Evolutionary conservation across 2,888 invertebrate species (phyloP).

Genomic region (Drosophila macrospina): DNA sequence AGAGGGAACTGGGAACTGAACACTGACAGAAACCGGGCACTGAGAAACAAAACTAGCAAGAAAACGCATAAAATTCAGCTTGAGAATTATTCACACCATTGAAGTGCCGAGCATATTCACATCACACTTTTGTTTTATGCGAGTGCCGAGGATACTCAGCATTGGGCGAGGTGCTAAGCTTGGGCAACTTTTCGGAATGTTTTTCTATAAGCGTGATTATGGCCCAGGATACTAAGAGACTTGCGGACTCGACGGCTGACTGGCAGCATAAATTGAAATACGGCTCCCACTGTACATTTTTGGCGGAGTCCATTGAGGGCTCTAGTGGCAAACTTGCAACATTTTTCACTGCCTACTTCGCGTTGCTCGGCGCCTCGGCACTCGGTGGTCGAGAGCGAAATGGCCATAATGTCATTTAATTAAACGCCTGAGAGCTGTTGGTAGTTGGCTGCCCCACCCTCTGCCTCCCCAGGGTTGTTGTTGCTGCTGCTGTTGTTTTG

Average conservation of each 20-base stretch:
- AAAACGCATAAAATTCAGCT: slow-evolving; percentile 14
- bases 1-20: slow-evolving; percentile 5
- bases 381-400: slow-evolving; percentile 51
- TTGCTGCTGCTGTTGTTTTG: slow-evolving; percentile 29
- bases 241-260: slow-evolving; percentile 4
- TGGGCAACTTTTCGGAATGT: slow-evolving; percentile 45
- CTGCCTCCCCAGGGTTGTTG: not conserved
- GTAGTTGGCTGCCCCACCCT: slow-evolving; percentile 30
- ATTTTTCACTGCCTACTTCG: slow-evolving; percentile 69
- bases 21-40: slow-evolving; percentile 9
- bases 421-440: slow-evolving; percentile 81
- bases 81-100: slow-evolving; percentile 17
- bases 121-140: slow-evolving; percentile 41
- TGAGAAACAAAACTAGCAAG: slow-evolving; percentile 14
- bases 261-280: slow-evolving; percentile 72
- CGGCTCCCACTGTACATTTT: slow-evolving; percentile 71
- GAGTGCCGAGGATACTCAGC: slow-evolving; percentile 9
- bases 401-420: slow-evolving; percentile 81
- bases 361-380: slow-evolving; percentile 21
- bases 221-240: slow-evolving; percentile 26
- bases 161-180: slow-evolving; percentile 46
- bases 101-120: slow-evolving; percentile 26
- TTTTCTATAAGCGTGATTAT: slow-evolving; percentile 50
- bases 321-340: slow-evolving; percentile 53
- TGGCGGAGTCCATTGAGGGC: slow-evolving; percentile 32